Conservation (phyloP, 2,113 vertebrate genomes). For the Panurus biarmicus region DNA sequence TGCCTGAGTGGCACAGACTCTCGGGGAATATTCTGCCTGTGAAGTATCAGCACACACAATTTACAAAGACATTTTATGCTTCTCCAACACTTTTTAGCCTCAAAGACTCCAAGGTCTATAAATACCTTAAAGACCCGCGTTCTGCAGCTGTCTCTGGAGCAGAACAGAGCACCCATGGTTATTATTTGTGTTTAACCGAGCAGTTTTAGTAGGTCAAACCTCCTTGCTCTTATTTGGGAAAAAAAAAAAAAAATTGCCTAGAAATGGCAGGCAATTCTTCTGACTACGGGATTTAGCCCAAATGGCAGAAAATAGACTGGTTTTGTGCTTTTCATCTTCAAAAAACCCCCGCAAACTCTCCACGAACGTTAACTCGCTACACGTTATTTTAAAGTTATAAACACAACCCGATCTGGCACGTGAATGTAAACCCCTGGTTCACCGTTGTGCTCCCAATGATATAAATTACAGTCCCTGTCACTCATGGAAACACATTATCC, state of each 20-base stretch:
- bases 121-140: not conserved
- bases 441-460: not conserved
- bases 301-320: not conserved
- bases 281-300: not conserved
- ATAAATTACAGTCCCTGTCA: conserved; percentile 12
- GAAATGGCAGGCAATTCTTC: not conserved
- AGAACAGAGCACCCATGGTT: conserved; percentile 30
- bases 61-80: conserved; percentile 44
- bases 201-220: conserved; percentile 51
- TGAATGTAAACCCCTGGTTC: conserved; percentile 9
- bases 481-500: conserved; percentile 3
- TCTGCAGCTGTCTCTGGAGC: not conserved
- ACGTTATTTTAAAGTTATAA: not conserved
- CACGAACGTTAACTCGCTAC: not conserved
- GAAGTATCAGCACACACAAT: not conserved
- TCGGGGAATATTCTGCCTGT: not conserved
- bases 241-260: not conserved
- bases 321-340: not conserved
- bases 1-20: not conserved
- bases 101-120: conserved; percentile 37
- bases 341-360: not conserved
- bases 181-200: conserved; percentile 50
- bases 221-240: conserved; percentile 1
- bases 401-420: conserved; percentile 24
- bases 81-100: conserved; percentile 44